Percentiles rank a stretch among this genome's conserved stretches.
These are phyloP conservation scores for Pardalotus punctatus DNA, from an alignment of 2,113 vertebrate genomes.

Conservation along the genomic window DNA sequence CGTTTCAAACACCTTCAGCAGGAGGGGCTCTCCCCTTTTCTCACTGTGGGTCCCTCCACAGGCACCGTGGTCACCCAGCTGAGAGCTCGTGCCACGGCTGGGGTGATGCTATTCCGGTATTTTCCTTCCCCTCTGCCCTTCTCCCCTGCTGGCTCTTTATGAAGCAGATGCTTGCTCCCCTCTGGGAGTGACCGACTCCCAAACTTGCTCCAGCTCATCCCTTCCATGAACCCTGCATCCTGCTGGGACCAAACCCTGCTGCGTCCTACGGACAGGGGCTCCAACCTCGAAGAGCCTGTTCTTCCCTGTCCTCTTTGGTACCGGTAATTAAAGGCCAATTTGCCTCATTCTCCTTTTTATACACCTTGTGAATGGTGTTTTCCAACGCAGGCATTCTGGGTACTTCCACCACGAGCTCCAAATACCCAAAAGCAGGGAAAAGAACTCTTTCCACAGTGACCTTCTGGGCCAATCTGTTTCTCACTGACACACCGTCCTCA, in stretches of 20 bases:
- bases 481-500: neutral
- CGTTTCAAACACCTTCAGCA: neutral
- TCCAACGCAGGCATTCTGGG: neutral
- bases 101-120: neutral
- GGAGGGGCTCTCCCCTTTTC: neutral
- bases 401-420: neutral
- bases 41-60: neutral
- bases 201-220: neutral
- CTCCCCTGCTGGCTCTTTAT: neutral
- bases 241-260: neutral
- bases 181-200: neutral
- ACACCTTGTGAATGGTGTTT: neutral
- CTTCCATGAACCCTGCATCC: neutral
- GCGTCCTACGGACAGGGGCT: neutral
- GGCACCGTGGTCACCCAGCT: neutral
- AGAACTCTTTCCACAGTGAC: neutral
- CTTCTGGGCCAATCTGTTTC: neutral
- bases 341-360: neutral
- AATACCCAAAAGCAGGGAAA: neutral
- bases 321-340: neutral
- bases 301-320: neutral
- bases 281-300: neutral
- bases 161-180: rapidly evolving
- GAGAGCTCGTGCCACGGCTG: rapidly evolving
- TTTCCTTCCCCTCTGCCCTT: neutral